phyloP scores from a whole-genome alignment of 2,113 vertebrate species.

The Eolophus roseicapilla region DNA sequence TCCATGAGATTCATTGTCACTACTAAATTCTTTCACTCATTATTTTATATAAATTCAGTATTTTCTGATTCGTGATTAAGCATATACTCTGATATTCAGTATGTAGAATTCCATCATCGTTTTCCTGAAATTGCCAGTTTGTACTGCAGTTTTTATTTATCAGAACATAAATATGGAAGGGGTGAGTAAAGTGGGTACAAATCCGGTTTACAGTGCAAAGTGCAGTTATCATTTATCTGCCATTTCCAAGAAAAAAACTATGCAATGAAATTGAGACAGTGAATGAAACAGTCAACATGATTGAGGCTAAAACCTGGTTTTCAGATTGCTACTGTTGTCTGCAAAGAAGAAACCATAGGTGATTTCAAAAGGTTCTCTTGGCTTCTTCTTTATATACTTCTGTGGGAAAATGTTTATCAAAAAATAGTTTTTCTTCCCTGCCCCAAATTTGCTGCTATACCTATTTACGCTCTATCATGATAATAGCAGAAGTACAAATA shows the following conservation, averaged over 20 bases:
- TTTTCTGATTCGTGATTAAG: not conserved
- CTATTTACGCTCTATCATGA: not conserved
- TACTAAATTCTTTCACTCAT: not conserved
- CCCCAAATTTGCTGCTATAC: not conserved
- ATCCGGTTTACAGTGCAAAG: not conserved
- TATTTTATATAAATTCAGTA: not conserved
- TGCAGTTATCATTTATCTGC: not conserved
- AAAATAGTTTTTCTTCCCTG: not conserved
- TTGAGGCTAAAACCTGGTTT: not conserved
- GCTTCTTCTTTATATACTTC: not conserved
- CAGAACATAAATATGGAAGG: not conserved
- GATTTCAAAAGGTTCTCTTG: not conserved
- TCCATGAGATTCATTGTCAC: not conserved
- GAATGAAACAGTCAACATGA: not conserved
- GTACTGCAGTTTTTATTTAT: not conserved
- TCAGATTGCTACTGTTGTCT: not conserved
- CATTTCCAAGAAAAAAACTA: not conserved
- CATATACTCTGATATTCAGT: not conserved
- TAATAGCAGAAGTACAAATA: not conserved
- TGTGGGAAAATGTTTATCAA: not conserved
- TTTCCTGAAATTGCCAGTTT: not conserved
- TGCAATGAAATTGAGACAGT: not conserved
- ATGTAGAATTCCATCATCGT: not conserved
- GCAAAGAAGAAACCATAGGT: not conserved
- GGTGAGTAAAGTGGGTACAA: not conserved